Conservation (phyloP, 2,888 invertebrate genomes). For the Digitonthophagus gazella region DNA sequence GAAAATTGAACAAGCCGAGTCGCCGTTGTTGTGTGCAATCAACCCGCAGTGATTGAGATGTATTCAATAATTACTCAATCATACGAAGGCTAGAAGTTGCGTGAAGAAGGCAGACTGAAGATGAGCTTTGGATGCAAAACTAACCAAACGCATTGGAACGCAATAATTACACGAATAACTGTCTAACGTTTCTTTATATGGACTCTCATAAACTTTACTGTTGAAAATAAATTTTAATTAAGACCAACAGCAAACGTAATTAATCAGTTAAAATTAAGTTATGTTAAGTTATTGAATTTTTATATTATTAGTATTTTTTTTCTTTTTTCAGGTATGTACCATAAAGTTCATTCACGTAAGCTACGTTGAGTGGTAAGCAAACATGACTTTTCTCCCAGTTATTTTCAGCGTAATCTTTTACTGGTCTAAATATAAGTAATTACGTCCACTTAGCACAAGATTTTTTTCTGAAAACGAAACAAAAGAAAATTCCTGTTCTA, state of each 20-base stretch:
- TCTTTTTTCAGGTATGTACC: too few relatives aligned
- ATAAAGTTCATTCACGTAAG: too few relatives aligned
- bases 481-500: neutral
- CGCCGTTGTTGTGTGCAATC: constrained; percentile 19
- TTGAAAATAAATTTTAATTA: neutral
- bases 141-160: neutral
- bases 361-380: too few relatives aligned
- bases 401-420: neutral
- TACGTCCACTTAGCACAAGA: neutral
- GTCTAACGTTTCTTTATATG: neutral
- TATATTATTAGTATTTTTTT: too few relatives aligned
- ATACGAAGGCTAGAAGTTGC: constrained; percentile 29
- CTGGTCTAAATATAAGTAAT: neutral
- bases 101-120: neutral
- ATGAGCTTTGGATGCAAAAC: neutral
- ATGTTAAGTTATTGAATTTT: too few relatives aligned
- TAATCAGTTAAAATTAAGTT: neutral
- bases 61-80: constrained; percentile 42
- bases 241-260: neutral
- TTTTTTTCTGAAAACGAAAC: neutral
- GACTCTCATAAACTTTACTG: neutral
- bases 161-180: too few relatives aligned
- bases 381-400: too few relatives aligned
- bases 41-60: constrained; percentile 39
- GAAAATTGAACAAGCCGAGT: constrained; percentile 26